Evolutionary conservation across 2,888 invertebrate genomes (phyloP), one percentile per base, ranked within the genome.

Genomic region (Epirrhoe alternata): DNA sequence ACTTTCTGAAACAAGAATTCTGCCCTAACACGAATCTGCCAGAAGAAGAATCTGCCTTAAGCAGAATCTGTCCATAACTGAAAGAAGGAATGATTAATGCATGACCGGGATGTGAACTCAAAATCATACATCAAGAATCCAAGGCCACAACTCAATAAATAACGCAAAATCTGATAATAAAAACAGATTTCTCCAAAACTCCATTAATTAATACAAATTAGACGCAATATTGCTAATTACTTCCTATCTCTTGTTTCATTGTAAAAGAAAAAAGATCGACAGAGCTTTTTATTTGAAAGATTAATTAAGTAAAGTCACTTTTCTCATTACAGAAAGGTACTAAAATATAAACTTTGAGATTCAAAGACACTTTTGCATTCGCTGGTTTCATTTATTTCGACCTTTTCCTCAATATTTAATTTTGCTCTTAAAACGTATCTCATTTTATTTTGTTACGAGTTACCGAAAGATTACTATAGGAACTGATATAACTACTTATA

Each of bases 191-290:
- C 1, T 14, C 5, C 59, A 52, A 38, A 58, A 50, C 14, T n/a
- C 14, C 56, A 47, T 56, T 30, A 45, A 49, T 57, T 57, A 49
- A 16, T 16, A 57, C 57, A 38, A 51, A 59, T 52, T 38, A 56
- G 7, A 57, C 52, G 60, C 62, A 65, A 68, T 64, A 63, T 70
- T 54, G 50, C 72, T 74, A 70, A 74, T 74, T 72, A 69, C 68
- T 57, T 62, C 55, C 63, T 56, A 64, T 68, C 70, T 67, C 64
- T 60, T 66, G 64, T 74, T 69, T 64, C 57, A 69, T 68, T 68
- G 66, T 74, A 66, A 68, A 56, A 57, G 64, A 56, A 54, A 53
- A 45, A 49, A 52, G 31, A 58, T 35, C 68, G 69, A 69, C 70
- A 71, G 67, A 64, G 61, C 53, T 66, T 74, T 68, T 69, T 68